Evolutionary conservation across 2,797 vertebrate species (phyloP), one percentile per base, ranked within the genome.

Genomic region (Crocodylus rhombifer): DNA sequence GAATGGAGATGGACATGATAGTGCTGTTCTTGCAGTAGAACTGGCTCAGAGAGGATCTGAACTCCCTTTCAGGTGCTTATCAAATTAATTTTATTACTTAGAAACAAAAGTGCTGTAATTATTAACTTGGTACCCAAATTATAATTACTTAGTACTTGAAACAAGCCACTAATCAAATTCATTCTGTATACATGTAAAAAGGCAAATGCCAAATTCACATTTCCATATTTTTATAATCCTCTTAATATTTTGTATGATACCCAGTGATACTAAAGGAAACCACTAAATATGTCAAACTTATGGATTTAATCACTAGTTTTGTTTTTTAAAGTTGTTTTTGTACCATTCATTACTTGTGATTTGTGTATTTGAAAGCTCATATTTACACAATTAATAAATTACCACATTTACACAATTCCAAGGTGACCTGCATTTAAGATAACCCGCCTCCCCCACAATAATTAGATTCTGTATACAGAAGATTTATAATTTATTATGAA

Each of bases 11-110:
- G 98, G 94, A 16, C 96, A 96, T 0, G 98, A 98, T 63, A 96
- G 95, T 56, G 93, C 95, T 2, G 84, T 95, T 63, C 97, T 94
- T 25, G 90, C 91, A 0, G 97, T 83, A 65, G 98, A 98, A 95
- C 93, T 97, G 7, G 97, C 98, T 94, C 97, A 97, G 84, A 92
- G 96, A 93, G 97, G 96, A 87, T 92, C 98, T 7, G 98, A 98
- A 78, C 97, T 98, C 16, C 97, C 98, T 20, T 98, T 98, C 97
- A 98, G 97, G 99, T 99, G 96, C 2, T 15, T 86, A 18, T 58
- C 33, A 80, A 71, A 9, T 74, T 21, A 1, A 1, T 60, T 84
- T 74, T 77, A 13, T 62, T 8, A n/a, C n/a, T 80, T 86, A 15
- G 74, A 86, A 77, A 17, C 55, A 84, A 62, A 65, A n/a, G 28